Base-by-base conservation (phyloP, 2,797 vertebrate species). In the Glossophaga mutica region DNA sequence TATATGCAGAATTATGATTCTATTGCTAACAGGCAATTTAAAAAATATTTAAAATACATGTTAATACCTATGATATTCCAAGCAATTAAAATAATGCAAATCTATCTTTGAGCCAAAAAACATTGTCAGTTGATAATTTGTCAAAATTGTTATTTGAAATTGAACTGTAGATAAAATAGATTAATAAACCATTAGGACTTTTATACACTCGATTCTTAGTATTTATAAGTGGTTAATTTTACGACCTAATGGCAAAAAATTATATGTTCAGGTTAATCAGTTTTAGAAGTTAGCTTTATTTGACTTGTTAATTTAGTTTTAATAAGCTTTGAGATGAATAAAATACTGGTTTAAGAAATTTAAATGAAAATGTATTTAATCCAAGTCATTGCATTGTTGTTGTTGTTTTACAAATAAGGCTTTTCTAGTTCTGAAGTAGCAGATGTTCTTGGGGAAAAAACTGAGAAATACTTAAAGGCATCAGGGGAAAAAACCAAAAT, bases 101-200 rank as follows among this genome's bases (percentile, higher is more conserved):
- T 92, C 59, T 16, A 84, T 67, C 87, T 67, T 89, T 84, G 87
- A 92, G 81, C 37, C 92, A 94, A 95, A 52, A 89, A 86, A 59
- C 48, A 34, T 82, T 90, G 74, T 91, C 85, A 92, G 90, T 81
- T 88, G 82, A 73, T 87, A 96, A 95, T 94, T 91, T 94, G 85
- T 94, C 78, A 91, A 95, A 96, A 91, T 50, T 94, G 37, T 62
- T 94, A 74, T 85, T 94, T 96, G 48, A 85, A 94, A 85, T 90
- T 94, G 62, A 95, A 55, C 37, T 94, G 77, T 74, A 59, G 42
- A 26, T 92, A 91, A 86, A 52, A 44, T 2, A 57, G 9, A 84
- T 32, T 70, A 87, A 67, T 88, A 88, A 96, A 94, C 88, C 37
- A 73, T 70, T 73, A 50, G 52, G 26, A 65, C 48, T 90, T 92